Base-by-base conservation (phyloP, 2,888 invertebrate species). In the Dascillus cervinus region DNA sequence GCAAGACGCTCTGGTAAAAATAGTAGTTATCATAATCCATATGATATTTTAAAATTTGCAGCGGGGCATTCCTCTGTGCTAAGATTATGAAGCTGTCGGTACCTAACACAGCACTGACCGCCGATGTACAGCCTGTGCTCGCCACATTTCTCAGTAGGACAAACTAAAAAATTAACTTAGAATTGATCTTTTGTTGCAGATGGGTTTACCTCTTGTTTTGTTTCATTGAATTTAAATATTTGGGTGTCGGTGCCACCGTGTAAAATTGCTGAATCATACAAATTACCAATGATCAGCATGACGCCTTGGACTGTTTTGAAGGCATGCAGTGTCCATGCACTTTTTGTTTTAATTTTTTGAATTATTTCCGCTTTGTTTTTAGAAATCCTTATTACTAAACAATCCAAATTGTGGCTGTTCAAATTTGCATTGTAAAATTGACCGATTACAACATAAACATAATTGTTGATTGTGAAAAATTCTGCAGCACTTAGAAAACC, bases 401-500 rank as follows among this genome's bases (percentile, higher is more conserved):
- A 56, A 29, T 56, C 40, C 21, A 58, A 36, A 28, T 56, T 37
- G 30, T 60, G 53, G 2, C 50, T 52, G 36, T 59, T 47, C 3
- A 34, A 13, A 8, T 43, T 29, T 4, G 53, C 45, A 37, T 63
- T 56, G 37, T 59, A 62, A 44, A 52, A 56, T 39, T 46, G 46
- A 9, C 53, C 52, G 21, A 63, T 37, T 11, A 64, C 38, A 4
- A 49, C 46, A 34, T 60, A 64, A 2, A 54, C 48, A 22, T 44
- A 35, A 11, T 41, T 50, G 32, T 52, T 43, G 3, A 47, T 21
- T 3, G 50, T 44, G 37, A 63, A 64, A 43, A 57, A 63, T 37
- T 61, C 49, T 2, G 53, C 62, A 17, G 50, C 57, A 30, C 55
- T 59, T 13, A 63, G 50, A 29, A 58, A 62, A 4, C 62, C 61